Base-by-base conservation (phyloP, 2,888 invertebrate species). In the Drosophila nr. perissopoda region DNA sequence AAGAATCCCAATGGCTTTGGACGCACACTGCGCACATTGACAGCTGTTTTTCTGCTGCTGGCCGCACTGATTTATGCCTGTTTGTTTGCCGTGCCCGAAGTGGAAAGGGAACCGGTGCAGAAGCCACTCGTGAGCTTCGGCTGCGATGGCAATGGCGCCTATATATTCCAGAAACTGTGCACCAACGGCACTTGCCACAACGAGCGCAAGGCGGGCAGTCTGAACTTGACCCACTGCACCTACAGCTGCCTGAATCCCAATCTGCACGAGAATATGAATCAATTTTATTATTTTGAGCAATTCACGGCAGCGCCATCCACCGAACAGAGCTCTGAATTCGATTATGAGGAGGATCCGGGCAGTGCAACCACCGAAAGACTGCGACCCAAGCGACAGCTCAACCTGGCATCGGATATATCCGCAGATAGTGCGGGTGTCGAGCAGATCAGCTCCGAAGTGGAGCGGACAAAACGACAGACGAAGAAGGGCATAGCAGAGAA, bases 101-200 rank as follows among this genome's bases (percentile, higher is more conserved):
- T 96, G 58, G 94, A 95, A 81, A 94, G 95, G 73, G 93, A 94
- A 83, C 94, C 94, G 87, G 94, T 94, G 73, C 77, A 83, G 61
- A 69, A 92, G 70, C 96, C 96, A 4, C 93, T 94, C 48, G 95
- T 97, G 4, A 94, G 95, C 83, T 97, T 97, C 89, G 95, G 95
- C 88, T 97, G 97, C 92, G 95, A 96, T 89, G 94, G 94, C 36
- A 93, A 94, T 65, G 96, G 96, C 38, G 96, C 96, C 1, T 94
- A 95, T 56, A 95, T 97, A 54, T 94, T 96, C 90, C 96, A 97
- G 92, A 96, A 96, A 91, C 94, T 95, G 54, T 96, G 96, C 29
- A 95, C 95, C 78, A 95, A 95, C 69, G 94, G 94, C 90, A 94
- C 94, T 4, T 97, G 97, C 90, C 95, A 95, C 89, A 94, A 95